Evolutionary conservation across 2,888 invertebrate species (phyloP), one percentile per base, ranked within the genome.

Genomic region (Acanthosoma haemorrhoidale): DNA sequence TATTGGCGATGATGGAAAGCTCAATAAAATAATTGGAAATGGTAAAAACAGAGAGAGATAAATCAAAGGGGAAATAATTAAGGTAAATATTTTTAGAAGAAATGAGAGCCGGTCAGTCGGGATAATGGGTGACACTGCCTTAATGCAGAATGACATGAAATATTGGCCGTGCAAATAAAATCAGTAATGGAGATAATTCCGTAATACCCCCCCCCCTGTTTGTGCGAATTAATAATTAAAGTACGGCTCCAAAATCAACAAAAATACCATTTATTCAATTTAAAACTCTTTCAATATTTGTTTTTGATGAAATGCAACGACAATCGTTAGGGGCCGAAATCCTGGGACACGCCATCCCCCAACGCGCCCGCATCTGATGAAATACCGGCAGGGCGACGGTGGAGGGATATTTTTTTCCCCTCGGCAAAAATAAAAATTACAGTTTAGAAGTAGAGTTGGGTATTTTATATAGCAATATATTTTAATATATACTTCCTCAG

Each of bases 391-490:
- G n/a, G n/a, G n/a, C n/a, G n/a, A n/a, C n/a, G 31, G 29, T 4
- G 16, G 64, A 38, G 29, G 25, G 11, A 16, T 34, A 18, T 36
- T 31, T 59, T 32, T 25, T 16, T 32, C 6, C 32, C 16, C 18
- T 32, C 8, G 32, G 16, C 9, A 32, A 59, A 59, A 34, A 34
- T 51, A 67, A 67, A 67, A 67, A 67, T 67, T 67, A 67, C 67
- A 43, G 67, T 67, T 67, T 67, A 67, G 67, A 67, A 67, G 67
- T 67, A 67, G 67, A 67, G 41, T 67, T 67, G 67, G 67, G 67
- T 51, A 57, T 57, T 67, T 67, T 67, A 67, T 67, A 67, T 67
- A 51, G 67, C 67, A 67, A 67, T 67, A 67, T 67, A 67, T 67
- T 67, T 67, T 67, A 67, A 67, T 67, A 67, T 67, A 67, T 67